These are phyloP conservation scores for Oophaga pumilio DNA, from an alignment of 2,113 vertebrate genomes.

Conservation along the genomic window DNA sequence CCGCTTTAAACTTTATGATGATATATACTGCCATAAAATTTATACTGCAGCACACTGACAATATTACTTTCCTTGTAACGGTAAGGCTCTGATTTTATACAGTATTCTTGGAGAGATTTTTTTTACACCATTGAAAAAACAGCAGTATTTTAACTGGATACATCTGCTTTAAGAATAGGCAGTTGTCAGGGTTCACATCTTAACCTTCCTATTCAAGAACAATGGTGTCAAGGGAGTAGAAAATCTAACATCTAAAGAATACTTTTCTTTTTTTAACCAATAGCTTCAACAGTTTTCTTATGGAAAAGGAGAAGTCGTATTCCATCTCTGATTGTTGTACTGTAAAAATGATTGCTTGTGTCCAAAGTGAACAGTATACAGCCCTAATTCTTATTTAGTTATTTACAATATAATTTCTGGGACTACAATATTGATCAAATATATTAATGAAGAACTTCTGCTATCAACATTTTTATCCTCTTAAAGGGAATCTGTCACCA, in stretches of 20 bases:
- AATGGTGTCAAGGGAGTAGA: background rate
- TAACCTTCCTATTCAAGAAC: background rate
- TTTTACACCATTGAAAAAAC: background rate
- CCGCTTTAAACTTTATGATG: conserved; percentile 39
- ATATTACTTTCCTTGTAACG: conserved; percentile 13
- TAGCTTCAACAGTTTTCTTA: background rate
- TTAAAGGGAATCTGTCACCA: no score
- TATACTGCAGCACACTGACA: conserved; percentile 35
- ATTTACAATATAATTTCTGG: no score
- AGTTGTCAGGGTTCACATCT: background rate
- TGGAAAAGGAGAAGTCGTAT: no score
- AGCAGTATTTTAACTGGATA: background rate
- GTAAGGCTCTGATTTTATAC: background rate
- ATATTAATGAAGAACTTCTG: no score
- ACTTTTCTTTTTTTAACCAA: background rate
- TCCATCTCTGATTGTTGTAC: no score
- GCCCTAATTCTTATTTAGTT: no score
- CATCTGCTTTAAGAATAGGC: background rate
- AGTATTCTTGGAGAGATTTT: background rate
- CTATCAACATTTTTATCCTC: no score
- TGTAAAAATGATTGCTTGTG: no score
- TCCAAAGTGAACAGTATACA: no score
- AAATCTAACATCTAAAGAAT: background rate
- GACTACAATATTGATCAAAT: no score
- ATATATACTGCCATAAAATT: conserved; percentile 45